These are phyloP conservation scores for Limnothrissa miodon DNA, from an alignment of 2,113 vertebrate genomes.

Conservation along the genomic window DNA sequence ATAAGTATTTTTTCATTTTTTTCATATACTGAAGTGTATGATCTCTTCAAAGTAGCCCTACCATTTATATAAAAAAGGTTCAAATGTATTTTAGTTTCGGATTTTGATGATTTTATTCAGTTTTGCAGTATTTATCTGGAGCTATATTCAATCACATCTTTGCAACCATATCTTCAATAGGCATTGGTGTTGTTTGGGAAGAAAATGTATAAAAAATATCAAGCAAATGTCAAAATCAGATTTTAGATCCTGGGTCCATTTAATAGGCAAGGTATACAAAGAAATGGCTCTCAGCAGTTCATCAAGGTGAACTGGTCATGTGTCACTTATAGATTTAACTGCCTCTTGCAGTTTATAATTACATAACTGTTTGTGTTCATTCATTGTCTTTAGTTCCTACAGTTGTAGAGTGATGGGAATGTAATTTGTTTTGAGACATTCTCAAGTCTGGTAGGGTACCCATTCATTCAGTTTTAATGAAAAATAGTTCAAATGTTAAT, in stretches of 20 bases:
- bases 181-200: not conserved
- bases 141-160: too few species aligned
- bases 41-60: not conserved
- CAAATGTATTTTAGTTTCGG: not conserved
- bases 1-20: constrained; percentile 27
- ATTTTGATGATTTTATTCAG: not conserved
- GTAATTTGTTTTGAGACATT: constrained; percentile 21
- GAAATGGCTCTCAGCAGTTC: too few species aligned
- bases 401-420: not conserved
- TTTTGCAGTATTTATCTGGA: too few species aligned
- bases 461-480: constrained; percentile 62
- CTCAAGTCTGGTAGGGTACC: constrained; percentile 68
- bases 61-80: not conserved
- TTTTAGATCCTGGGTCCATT: too few species aligned
- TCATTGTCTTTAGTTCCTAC: not conserved
- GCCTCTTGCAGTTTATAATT: not conserved
- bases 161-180: not conserved
- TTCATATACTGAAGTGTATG: not conserved
- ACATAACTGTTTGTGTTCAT: not conserved
- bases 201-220: not conserved
- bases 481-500: constrained; percentile 74
- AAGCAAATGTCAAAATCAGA: not conserved
- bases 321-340: not conserved
- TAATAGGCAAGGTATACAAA: too few species aligned
- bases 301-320: not conserved